Evolutionary conservation across 1,140 invertebrate species (phyloP).

Genomic region (Ooceraea biroi): DNA sequence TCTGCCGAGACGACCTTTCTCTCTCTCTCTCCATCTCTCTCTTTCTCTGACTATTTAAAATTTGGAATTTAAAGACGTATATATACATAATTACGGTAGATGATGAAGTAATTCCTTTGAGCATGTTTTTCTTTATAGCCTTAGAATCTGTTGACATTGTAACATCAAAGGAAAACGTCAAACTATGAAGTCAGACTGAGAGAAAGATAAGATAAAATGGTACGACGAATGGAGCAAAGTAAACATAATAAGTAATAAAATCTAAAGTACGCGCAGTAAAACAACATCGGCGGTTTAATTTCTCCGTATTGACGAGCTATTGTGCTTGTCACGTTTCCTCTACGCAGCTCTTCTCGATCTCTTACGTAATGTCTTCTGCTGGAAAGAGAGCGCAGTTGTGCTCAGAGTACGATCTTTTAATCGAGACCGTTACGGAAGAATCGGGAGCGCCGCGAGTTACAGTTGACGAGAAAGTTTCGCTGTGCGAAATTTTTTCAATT

Average conservation of each 20-base stretch:
- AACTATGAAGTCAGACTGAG: too few species aligned
- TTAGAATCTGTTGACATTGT: too few species aligned
- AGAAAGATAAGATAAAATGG: too few species aligned
- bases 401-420: conserved; percentile 51
- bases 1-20: background rate
- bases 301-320: background rate
- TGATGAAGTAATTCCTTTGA: too few species aligned
- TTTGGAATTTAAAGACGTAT: too few species aligned
- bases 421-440: conserved; percentile 24
- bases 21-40: too few species aligned
- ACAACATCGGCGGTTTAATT: background rate
- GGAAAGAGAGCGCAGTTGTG: background rate
- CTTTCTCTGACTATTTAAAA: too few species aligned
- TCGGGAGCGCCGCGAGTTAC: conserved; percentile 41
- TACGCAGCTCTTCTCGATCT: background rate
- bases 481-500: conserved; percentile 84
- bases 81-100: too few species aligned
- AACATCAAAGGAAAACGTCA: too few species aligned
- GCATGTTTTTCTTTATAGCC: too few species aligned
- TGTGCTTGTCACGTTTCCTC: background rate
- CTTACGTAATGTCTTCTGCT: conserved; percentile 9
- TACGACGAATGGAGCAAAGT: too few species aligned
- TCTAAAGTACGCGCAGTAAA: background rate
- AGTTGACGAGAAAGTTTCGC: conserved; percentile 76
- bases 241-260: conserved; percentile 5